phyloP scores from a whole-genome alignment of 2,797 vertebrate species.

The Syngnathus acus region DNA sequence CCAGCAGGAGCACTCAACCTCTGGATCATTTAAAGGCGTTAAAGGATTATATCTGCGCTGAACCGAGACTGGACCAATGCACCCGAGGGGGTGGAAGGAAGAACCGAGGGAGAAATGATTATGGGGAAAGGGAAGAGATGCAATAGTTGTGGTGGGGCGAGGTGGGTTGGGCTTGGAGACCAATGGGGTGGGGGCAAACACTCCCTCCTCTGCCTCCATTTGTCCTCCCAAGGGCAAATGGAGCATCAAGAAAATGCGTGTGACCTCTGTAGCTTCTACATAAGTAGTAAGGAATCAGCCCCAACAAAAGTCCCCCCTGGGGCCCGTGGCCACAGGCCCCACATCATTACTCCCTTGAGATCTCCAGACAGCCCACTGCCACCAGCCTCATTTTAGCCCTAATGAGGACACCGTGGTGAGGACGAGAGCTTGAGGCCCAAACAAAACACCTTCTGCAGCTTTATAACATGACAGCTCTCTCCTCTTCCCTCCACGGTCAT shows the following conservation, averaged over 20 bases:
- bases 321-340: slow-evolving; percentile 48
- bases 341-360: slow-evolving; percentile 62
- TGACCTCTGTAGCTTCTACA: slow-evolving; percentile 57
- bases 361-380: slow-evolving; percentile 35
- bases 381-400: slow-evolving; percentile 44
- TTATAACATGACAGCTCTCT: slow-evolving; percentile 12
- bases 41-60: slow-evolving; percentile 63
- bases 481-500: neutral
- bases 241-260: slow-evolving; percentile 34
- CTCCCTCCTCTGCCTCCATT: slow-evolving; percentile 51
- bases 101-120: slow-evolving; percentile 43
- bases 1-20: slow-evolving; percentile 55
- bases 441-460: slow-evolving; percentile 18
- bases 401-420: slow-evolving; percentile 52
- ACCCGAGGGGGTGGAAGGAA: slow-evolving; percentile 29
- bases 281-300: slow-evolving; percentile 63
- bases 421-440: slow-evolving; percentile 23
- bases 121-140: slow-evolving; percentile 25
- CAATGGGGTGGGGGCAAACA: slow-evolving; percentile 60
- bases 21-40: slow-evolving; percentile 64
- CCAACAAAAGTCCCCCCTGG: slow-evolving; percentile 53
- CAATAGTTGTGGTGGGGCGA: slow-evolving; percentile 1
- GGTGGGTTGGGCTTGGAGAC: slow-evolving; percentile 29
- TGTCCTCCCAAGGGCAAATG: slow-evolving; percentile 67
- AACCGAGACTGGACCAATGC: slow-evolving; percentile 53